Evolutionary conservation across 2,113 vertebrate species (phyloP).

Genomic region (Vireo altiloquus): DNA sequence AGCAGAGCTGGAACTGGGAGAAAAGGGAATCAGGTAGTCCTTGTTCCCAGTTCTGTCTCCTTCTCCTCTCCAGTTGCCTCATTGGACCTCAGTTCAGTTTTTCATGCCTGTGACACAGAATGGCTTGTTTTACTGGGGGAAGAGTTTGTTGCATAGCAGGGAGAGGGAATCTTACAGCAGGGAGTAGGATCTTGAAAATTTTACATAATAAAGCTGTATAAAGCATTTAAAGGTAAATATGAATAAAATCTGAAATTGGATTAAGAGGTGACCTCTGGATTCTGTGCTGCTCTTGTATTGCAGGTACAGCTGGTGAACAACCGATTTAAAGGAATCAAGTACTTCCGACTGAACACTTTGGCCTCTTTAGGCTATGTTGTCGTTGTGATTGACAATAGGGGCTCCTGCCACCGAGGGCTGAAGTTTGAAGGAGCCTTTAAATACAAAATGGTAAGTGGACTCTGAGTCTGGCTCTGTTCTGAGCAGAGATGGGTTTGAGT

Average conservation of each 20-base stretch:
- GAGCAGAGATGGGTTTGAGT: not conserved
- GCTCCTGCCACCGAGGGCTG: conserved; percentile 81
- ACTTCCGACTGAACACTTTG: conserved; percentile 81
- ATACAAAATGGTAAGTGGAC: conserved; percentile 80
- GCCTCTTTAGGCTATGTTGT: conserved; percentile 81
- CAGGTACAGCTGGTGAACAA: conserved; percentile 86
- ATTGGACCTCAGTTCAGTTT: not conserved
- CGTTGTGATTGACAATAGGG: conserved; percentile 81
- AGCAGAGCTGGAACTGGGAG: not conserved
- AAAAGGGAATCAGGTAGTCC: not conserved
- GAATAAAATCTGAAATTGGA: not conserved
- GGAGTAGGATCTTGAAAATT: not conserved
- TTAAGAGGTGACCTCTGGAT: not conserved
- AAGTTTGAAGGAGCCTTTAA: conserved; percentile 85
- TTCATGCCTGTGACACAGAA: not conserved
- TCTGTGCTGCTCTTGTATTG: not conserved
- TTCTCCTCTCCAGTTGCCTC: not conserved
- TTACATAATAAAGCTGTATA: not conserved
- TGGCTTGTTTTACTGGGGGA: not conserved
- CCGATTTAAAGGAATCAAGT: conserved; percentile 81
- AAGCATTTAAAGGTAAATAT: not conserved
- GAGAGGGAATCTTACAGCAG: not conserved
- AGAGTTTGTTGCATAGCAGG: not conserved
- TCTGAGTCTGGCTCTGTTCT: not conserved
- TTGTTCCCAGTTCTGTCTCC: not conserved